These are phyloP conservation scores for Rhynchonema sp. DNA, from an alignment of 2,888 invertebrate genomes.

Conservation along the genomic window DNA sequence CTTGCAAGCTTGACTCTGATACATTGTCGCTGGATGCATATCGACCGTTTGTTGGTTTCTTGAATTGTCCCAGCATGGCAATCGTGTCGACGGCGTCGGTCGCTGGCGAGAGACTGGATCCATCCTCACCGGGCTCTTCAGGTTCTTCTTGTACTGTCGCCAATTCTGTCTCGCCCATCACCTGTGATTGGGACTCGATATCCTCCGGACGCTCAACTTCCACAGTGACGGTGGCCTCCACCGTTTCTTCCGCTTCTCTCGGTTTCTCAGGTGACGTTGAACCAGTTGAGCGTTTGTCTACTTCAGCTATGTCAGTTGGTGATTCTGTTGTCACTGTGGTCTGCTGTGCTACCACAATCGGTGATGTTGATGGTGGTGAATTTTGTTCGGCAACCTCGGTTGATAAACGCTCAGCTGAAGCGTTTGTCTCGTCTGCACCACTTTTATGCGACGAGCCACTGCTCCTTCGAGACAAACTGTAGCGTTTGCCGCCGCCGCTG, in stretches of 20 bases:
- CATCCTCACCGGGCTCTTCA: slow-evolving; percentile 13
- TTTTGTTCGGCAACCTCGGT: background rate
- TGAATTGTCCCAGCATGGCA: background rate
- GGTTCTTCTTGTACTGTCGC: slow-evolving; percentile 19
- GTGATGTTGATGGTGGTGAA: background rate
- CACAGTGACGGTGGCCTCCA: background rate
- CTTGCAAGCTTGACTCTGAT: slow-evolving; percentile 10
- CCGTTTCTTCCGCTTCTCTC: background rate
- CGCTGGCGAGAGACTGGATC: no score
- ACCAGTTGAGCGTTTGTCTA: no score
- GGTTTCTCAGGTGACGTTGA: no score
- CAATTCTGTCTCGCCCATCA: slow-evolving; percentile 3
- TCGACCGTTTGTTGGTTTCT: background rate
- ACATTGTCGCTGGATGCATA: slow-evolving; percentile 8
- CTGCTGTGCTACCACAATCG: background rate
- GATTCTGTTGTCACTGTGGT: background rate
- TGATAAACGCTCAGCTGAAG: background rate
- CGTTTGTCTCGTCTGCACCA: slow-evolving; percentile 5
- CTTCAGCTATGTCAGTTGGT: no score
- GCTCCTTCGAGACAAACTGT: slow-evolving; percentile 6
- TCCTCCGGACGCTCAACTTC: background rate
- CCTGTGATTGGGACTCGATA: background rate
- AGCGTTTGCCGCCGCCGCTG: slow-evolving; percentile 2
- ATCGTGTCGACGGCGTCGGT: background rate
- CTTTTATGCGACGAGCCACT: slow-evolving; percentile 3